Evolutionary conservation across 2,797 vertebrate species (phyloP).

Genomic region (Centropyge bicolor): DNA sequence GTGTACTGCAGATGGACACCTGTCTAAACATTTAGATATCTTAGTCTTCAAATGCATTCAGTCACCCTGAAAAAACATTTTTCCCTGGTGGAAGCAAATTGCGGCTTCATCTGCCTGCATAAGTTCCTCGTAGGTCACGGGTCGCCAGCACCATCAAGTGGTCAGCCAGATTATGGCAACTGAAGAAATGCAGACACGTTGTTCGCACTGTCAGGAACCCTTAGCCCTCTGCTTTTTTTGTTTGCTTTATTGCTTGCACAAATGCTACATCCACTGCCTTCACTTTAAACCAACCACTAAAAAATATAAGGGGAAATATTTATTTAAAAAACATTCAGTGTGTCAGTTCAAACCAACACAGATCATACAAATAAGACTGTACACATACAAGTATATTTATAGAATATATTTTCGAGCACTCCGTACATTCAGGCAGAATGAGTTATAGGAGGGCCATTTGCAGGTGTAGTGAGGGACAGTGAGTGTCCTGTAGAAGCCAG

Average conservation of each 20-base stretch:
- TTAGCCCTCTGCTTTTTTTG: not conserved
- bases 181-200: not conserved
- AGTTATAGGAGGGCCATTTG: not conserved
- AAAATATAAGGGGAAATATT: not conserved
- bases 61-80: not conserved
- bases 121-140: constrained; percentile 17
- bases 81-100: constrained; percentile 5
- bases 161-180: constrained; percentile 44
- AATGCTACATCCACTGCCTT: not conserved
- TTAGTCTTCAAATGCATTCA: not conserved
- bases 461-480: not conserved
- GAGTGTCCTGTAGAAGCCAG: not conserved
- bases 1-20: not conserved
- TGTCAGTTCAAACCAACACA: not conserved
- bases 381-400: not conserved
- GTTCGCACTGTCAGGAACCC: not conserved
- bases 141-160: constrained; percentile 72
- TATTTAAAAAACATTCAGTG: not conserved
- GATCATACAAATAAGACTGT: not conserved
- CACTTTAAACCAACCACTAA: not conserved
- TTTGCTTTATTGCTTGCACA: constrained; percentile 10
- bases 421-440: not conserved
- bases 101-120: not conserved
- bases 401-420: not conserved
- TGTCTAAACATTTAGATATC: not conserved